Percentiles rank a stretch among this genome's conserved stretches.
These are phyloP conservation scores for Hyles euphorbiae DNA, from an alignment of 1,140 invertebrate species.

Conservation along the genomic window DNA sequence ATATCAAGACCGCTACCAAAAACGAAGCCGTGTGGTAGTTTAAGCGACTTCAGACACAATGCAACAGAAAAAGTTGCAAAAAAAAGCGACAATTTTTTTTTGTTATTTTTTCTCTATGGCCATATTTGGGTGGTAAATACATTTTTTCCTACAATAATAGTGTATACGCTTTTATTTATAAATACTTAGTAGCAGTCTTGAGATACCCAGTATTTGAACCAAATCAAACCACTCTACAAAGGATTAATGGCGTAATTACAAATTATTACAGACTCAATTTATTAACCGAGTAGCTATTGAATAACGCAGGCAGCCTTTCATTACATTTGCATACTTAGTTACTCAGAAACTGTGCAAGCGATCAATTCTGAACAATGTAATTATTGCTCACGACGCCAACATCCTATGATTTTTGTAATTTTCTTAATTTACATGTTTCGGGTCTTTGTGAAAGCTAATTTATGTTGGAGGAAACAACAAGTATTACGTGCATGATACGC, in stretches of 20 bases:
- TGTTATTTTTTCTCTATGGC: too few relatives aligned
- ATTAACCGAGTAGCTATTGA: constrained; percentile 17
- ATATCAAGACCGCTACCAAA: too few relatives aligned
- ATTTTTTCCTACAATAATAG: too few relatives aligned
- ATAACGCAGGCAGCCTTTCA: constrained; percentile 19
- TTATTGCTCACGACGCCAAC: constrained; percentile 1
- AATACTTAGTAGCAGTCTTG: too few relatives aligned
- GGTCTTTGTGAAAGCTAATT: constrained; percentile 25
- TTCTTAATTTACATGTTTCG: constrained; percentile 25
- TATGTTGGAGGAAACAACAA: neutral
- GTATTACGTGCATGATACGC: too few relatives aligned
- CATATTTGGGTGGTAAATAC: too few relatives aligned
- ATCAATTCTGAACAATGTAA: constrained; percentile 23
- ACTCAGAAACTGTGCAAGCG: constrained; percentile 9
- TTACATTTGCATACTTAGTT: constrained; percentile 24
- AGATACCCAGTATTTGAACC: too few relatives aligned
- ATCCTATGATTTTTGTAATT: constrained; percentile 25
- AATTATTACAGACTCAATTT: constrained; percentile 6
- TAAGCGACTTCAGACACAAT: too few relatives aligned
- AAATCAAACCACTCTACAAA: neutral
- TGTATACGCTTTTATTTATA: too few relatives aligned
- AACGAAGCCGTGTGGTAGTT: too few relatives aligned
- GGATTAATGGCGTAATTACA: constrained; percentile 1
- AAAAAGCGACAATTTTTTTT: too few relatives aligned
- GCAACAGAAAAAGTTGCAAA: too few relatives aligned